Evolutionary conservation across 2,113 vertebrate genomes (phyloP), one percentile per base, ranked within the genome.

Genomic region (Sapayoa aenigma): DNA sequence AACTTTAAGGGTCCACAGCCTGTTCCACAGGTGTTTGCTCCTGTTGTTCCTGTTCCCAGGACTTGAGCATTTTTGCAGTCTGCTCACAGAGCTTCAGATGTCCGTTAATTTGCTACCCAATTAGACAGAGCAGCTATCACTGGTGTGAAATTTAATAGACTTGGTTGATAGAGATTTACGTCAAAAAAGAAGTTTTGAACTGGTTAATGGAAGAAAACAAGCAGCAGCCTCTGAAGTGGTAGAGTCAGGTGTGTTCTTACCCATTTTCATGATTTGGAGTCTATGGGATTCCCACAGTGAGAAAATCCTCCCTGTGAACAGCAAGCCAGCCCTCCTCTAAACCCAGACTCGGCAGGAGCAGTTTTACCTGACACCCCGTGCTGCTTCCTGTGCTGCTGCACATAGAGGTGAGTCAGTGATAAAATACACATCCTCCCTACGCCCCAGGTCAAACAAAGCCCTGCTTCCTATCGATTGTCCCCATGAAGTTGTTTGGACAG

Each of bases 371-470:
- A 2, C 8, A 37, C 66, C 53, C 42, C 23, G 69, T n/a, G 3
- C 71, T 6, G 41, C 12, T 75, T n/a, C 66, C 74, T 12, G 66
- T 2, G 47, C 41, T 76, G 82, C 65, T 88, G 42, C 50, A 5
- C 62, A 1, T 21, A 56, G 71, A 80, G 84, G 55, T 66, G 78
- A 95, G 67, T 42, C 90, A 79, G 84, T 31, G 72, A 52, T 46
- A 49, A 47, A 68, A 67, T 4, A 46, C 82, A 92, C 72, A 27
- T 30, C 46, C 87, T 95, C 60, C 3, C 5, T n/a, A 16, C 60
- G 58, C 62, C 72, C 65, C 52, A 52, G 58, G 2, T 39, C 67
- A 90, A 94, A 92, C 47, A 69, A 83, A 94, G 90, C 79, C 12
- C 63, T 11, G 72, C 42, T 95, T 80, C 92, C 95, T 23, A 58